Conservation (phyloP, 2,113 vertebrate genomes). For the Cheilinus undulatus region DNA sequence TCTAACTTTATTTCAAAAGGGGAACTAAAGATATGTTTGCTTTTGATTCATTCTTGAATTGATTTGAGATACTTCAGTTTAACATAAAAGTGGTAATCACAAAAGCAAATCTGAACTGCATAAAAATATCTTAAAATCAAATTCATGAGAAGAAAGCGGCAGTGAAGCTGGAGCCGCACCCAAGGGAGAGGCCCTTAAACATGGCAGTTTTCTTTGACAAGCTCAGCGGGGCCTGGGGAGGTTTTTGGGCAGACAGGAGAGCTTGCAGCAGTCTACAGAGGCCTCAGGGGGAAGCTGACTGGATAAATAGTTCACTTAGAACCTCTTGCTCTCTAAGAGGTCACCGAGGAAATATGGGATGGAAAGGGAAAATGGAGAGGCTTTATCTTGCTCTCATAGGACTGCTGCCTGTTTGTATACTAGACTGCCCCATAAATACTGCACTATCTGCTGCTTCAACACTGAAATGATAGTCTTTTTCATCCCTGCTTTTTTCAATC, state of each 20-base stretch:
- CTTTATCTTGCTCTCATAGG: slow-evolving; percentile 60
- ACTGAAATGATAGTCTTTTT: slow-evolving; percentile 37
- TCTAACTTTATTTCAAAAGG: too few relatives aligned
- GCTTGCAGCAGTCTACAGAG: slow-evolving; percentile 58
- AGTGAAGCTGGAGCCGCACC: slow-evolving; percentile 47
- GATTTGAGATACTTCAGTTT: neutral
- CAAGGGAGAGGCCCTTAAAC: slow-evolving; percentile 82
- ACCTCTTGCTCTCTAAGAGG: slow-evolving; percentile 75
- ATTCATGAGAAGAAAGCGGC: slow-evolving; percentile 49
- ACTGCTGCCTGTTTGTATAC: slow-evolving; percentile 58
- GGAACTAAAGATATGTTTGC: too few relatives aligned
- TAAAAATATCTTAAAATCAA: slow-evolving; percentile 73
- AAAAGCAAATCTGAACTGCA: slow-evolving; percentile 71
- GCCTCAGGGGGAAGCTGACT: slow-evolving; percentile 61
- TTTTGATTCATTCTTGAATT: neutral
- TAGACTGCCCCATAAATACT: slow-evolving; percentile 66
- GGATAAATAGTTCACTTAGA: slow-evolving; percentile 79
- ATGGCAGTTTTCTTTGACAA: slow-evolving; percentile 84
- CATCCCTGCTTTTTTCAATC: neutral
- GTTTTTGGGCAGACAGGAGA: slow-evolving; percentile 70
- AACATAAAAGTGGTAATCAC: slow-evolving; percentile 36
- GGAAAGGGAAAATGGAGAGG: slow-evolving; percentile 57
- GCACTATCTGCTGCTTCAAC: slow-evolving; percentile 26
- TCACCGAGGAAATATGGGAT: slow-evolving; percentile 71
- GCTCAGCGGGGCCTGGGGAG: slow-evolving; percentile 63